A percentile compares a stretch with the other conserved stretches of the same genome.
These are phyloP conservation scores for Cyrtorhinus lividipennis DNA, from an alignment of 1,140 invertebrate species.

Conservation along the genomic window DNA sequence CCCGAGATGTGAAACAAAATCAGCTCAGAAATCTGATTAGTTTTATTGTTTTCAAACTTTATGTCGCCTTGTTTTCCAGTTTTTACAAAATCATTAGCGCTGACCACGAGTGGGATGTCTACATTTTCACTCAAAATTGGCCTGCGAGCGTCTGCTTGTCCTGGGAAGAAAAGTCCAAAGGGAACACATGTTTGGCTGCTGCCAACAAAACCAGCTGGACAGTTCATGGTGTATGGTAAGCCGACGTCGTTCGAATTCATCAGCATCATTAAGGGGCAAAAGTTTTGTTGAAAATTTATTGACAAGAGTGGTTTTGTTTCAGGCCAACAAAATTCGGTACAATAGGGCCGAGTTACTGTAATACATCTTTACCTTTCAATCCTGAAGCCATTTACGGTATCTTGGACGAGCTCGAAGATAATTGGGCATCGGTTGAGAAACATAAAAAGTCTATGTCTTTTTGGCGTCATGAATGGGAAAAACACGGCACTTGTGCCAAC, in stretches of 20 bases:
- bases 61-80: not conserved
- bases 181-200: conserved; percentile 47
- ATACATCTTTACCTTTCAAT: conserved; percentile 48
- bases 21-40: no score
- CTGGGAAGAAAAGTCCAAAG: conserved; percentile 40
- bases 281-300: not conserved
- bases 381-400: conserved; percentile 40
- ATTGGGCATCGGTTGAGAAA: conserved; percentile 58
- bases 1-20: not conserved
- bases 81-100: not conserved
- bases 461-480: conserved; percentile 73
- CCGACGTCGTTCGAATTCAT: not conserved
- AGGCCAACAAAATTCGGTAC: conserved; percentile 52
- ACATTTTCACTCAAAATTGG: conserved; percentile 71
- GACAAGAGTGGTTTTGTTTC: conserved; percentile 9
- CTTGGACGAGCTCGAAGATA: conserved; percentile 40
- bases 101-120: conserved; percentile 42
- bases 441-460: conserved; percentile 39
- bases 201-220: conserved; percentile 47
- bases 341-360: conserved; percentile 52
- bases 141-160: conserved; percentile 55
- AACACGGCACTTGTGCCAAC: conserved; percentile 65
- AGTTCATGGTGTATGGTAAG: conserved; percentile 60
- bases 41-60: not conserved
- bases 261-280: not conserved